These are phyloP conservation scores for Pangasius macronema DNA, from an alignment of 2,797 vertebrate genomes.

Conservation along the genomic window DNA sequence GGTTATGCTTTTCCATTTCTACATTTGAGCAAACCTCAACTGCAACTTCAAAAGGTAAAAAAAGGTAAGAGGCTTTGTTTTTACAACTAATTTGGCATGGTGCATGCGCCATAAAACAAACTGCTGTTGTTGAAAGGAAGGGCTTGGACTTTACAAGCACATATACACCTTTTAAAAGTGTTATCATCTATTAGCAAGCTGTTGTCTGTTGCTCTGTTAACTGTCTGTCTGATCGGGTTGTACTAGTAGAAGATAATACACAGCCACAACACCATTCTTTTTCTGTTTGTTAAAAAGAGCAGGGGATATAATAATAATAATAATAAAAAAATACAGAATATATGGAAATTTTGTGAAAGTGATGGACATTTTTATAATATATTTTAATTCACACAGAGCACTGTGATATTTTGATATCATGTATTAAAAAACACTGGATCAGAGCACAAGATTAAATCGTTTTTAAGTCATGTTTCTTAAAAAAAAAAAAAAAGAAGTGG, in stretches of 20 bases:
- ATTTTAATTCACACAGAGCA: not conserved
- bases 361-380: not conserved
- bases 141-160: conserved; percentile 19
- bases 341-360: not conserved
- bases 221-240: not conserved
- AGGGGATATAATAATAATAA: not conserved
- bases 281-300: not conserved
- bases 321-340: not conserved
- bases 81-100: conserved; percentile 49
- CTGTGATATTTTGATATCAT: not conserved
- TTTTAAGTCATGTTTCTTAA: not conserved
- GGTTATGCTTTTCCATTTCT: conserved; percentile 42
- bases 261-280: not conserved
- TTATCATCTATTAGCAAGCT: conserved; percentile 3
- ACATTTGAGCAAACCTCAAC: conserved; percentile 11
- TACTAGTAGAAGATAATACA: not conserved
- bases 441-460: not conserved
- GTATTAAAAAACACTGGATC: not conserved
- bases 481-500: not conserved
- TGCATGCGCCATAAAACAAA: conserved; percentile 53
- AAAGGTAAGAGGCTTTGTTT: conserved; percentile 62
- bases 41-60: conserved; percentile 59
- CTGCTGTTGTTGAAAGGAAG: conserved; percentile 51
- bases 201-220: not conserved
- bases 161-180: conserved; percentile 8